Base-by-base conservation (phyloP, 2,888 invertebrate genomes). In the Anoplius nigerrimus region DNA sequence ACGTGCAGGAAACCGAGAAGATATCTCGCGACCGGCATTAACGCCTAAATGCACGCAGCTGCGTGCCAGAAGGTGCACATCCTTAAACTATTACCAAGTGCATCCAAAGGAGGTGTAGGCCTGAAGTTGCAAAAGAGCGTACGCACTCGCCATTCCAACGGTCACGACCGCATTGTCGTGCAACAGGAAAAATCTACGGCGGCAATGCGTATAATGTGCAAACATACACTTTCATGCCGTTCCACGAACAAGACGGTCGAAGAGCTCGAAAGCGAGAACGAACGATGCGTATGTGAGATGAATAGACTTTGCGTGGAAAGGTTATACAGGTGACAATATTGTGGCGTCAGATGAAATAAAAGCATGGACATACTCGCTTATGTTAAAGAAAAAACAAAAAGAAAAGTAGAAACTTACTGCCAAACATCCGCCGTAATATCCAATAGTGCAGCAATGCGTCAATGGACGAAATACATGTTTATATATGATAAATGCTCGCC, bases 391-490 rank as follows among this genome's bases (percentile, higher is more conserved):
- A 69, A 66, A 57, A 69, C n/a, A n/a, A n/a, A n/a, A n/a, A n/a
- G n/a, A n/a, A n/a, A n/a, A n/a, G n/a, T n/a, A n/a, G n/a, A n/a
- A n/a, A n/a, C n/a, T 56, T 24, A 61, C 76, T 68, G 69, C 62
- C 72, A n/a, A 18, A 13, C 57, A 8, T 27, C n/a, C 18, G 71
- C n/a, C 11, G 16, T 6, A 15, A 16, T n/a, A 21, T n/a, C 53
- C 67, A 53, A 56, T 48, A 56, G 54, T 52, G 56, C 62, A n/a
- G 55, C 61, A 53, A 52, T 65, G 65, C 76, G 78, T 86, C 84
- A 85, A 82, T 83, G 83, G 83, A 75, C 83, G 79, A 73, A 74
- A 78, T 75, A 75, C 79, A 80, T 79, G 80, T 86, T 85, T 82
- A 80, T 68, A 75, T 65, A 64, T 46, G 62, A 78, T 81, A 81